A percentile compares a stretch with the other conserved stretches of the same genome.
Evolutionary conservation across 2,797 vertebrate genomes (phyloP).

Genomic region (Chaetophractus vellerosus): DNA sequence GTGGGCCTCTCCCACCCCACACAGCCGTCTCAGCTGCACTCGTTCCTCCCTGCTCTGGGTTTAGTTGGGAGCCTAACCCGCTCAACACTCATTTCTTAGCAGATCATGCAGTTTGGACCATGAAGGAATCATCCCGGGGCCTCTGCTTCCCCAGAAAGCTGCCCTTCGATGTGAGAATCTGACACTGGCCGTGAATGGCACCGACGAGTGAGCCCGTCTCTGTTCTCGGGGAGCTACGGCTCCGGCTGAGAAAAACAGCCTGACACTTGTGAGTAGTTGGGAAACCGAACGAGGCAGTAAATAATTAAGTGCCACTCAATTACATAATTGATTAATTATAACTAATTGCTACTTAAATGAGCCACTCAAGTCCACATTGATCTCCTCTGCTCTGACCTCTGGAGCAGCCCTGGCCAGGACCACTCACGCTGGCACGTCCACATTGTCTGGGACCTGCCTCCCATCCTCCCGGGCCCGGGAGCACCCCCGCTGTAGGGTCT

Average conservation of each 20-base stretch:
- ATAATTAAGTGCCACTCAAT: conserved; percentile 86
- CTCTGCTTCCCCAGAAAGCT: neutral
- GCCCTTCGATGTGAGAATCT: neutral
- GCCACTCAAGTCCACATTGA: conserved; percentile 82
- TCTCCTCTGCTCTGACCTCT: conserved; percentile 74
- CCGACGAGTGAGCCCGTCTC: neutral
- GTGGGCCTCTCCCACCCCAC: neutral
- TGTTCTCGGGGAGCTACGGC: neutral
- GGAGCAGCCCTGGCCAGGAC: neutral
- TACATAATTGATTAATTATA: conserved; percentile 88
- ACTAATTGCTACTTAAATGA: conserved; percentile 86
- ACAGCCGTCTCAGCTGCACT: neutral
- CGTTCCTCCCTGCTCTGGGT: neutral
- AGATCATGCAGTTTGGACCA: conserved; percentile 14
- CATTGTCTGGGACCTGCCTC: neutral
- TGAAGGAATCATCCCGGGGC: neutral
- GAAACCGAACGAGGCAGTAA: conserved; percentile 83
- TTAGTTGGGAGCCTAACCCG: conserved; percentile 10
- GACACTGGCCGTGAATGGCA: neutral
- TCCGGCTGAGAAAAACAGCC: conserved; percentile 25
- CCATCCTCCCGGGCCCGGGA: neutral
- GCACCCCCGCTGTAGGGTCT: neutral
- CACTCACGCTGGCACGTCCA: neutral
- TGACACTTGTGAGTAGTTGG: conserved; percentile 61
- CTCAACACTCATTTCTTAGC: conserved; percentile 38